These are phyloP conservation scores for Monoplex corrugatus DNA, from an alignment of 2,888 invertebrate species.

Conservation along the genomic window DNA sequence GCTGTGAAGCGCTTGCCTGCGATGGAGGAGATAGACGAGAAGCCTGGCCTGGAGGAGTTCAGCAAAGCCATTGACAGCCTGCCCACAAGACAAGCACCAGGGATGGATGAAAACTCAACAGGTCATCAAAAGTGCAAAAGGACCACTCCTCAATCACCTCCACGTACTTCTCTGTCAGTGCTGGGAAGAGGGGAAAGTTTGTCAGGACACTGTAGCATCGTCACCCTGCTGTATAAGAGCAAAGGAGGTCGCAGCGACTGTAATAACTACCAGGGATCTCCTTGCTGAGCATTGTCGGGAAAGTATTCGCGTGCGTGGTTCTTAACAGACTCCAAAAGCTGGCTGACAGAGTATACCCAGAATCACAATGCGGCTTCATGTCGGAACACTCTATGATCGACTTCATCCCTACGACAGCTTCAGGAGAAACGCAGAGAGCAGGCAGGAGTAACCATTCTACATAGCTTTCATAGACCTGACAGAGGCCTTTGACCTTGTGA, in stretches of 20 bases:
- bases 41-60: background rate
- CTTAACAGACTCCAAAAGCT: slow-evolving; percentile 39
- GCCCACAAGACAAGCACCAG: background rate
- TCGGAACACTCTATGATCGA: slow-evolving; percentile 45
- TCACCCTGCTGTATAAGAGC: slow-evolving; percentile 60
- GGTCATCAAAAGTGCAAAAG: background rate
- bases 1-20: slow-evolving; percentile 9
- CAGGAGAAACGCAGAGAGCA: slow-evolving; percentile 52
- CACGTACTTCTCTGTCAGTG: slow-evolving; percentile 19
- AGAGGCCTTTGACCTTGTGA: slow-evolving; percentile 50
- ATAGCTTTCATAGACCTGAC: too few relatives aligned
- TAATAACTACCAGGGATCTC: slow-evolving; percentile 61
- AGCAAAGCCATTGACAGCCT: background rate
- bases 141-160: background rate
- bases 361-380: slow-evolving; percentile 59
- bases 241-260: slow-evolving; percentile 58
- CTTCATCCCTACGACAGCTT: slow-evolving; percentile 49
- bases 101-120: background rate
- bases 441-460: slow-evolving; percentile 50
- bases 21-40: background rate
- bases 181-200: slow-evolving; percentile 44
- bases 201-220: slow-evolving; percentile 57
- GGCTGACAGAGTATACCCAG: slow-evolving; percentile 56
- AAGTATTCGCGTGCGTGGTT: slow-evolving; percentile 6
- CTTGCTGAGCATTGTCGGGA: slow-evolving; percentile 45